Base-by-base conservation (phyloP, 2,797 vertebrate genomes). In the Prionace glauca region DNA sequence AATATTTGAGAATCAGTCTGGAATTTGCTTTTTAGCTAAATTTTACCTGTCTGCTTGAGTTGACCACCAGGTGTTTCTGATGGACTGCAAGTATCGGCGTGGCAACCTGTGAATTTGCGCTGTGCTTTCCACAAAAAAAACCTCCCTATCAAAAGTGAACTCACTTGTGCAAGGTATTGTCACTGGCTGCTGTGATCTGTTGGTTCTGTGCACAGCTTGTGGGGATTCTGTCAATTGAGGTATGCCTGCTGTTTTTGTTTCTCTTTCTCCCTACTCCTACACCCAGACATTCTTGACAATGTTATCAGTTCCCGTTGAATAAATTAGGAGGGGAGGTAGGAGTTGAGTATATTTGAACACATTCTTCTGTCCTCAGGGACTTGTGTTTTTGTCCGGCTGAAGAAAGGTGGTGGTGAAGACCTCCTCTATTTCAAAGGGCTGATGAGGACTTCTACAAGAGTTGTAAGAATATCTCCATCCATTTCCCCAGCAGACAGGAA, bases 371-470 rank as follows among this genome's bases (percentile, higher is more conserved):
- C 62, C 16, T 90, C 87, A 7, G 3, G 65, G 81, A 84, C 41
- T 22, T 84, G 41, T 5, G 18, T 84, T 45, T 84, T 1, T 22
- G 16, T 41, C n/a, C 36, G 62, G 90, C 62, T 69, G 90, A 67
- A 92, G n/a, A 69, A 92, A 92, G 90, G 90, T 92, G 90, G 90
- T 24, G 36, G 90, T 65, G 62, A 92, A 92, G 62, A 62, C 62
- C 36, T 92, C n/a, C 22, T 69, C 62, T 65, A 69, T 92, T 92
- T 92, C 90, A 2, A 4, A 67, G 62, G n/a, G 62, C 90, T 41
- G n/a, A 67, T 36, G n/a, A 69, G 65, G n/a, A 20, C 90, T 8
- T 36, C 62, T 12, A 62, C 87, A 60, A 8, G 60, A 41, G n/a
- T 36, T 67, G 7, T 69, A 65, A 92, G 10, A 36, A 20, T n/a